These are phyloP conservation scores for Heliconius sara DNA, from an alignment of 2,888 invertebrate genomes.

Conservation along the genomic window DNA sequence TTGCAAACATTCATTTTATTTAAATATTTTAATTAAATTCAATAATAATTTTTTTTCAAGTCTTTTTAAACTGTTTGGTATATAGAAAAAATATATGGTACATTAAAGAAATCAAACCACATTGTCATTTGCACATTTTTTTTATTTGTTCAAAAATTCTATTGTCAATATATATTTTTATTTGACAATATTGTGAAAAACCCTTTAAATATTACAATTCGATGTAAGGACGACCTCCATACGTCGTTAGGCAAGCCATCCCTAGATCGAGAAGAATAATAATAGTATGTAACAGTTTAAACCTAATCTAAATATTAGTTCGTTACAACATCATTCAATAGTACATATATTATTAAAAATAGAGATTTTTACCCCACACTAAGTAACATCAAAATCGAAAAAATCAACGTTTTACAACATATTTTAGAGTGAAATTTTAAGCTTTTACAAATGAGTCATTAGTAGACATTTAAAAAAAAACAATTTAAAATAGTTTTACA, in stretches of 20 bases:
- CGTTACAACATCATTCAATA: conserved; percentile 55
- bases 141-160: conserved; percentile 74
- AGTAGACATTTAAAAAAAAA: conserved; percentile 20
- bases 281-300: conserved; percentile 60
- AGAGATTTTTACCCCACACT: conserved; percentile 60
- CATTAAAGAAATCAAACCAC: conserved; percentile 54
- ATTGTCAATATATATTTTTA: conserved; percentile 64
- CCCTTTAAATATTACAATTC: conserved; percentile 60
- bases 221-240: conserved; percentile 53
- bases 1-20: no score
- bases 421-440: conserved; percentile 46
- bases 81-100: neutral
- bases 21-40: no score
- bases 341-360: conserved; percentile 57
- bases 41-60: no score
- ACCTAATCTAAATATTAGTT: conserved; percentile 56
- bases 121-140: conserved; percentile 62
- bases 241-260: conserved; percentile 25
- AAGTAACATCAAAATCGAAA: conserved; percentile 55
- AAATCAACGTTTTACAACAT: conserved; percentile 48
- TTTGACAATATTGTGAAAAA: conserved; percentile 71
- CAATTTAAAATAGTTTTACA: conserved; percentile 4
- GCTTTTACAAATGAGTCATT: conserved; percentile 24
- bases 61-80: no score
- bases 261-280: conserved; percentile 56